Percentiles rank a stretch among this genome's conserved stretches.
Evolutionary conservation across 92 coral and sea anemone species (phyloP).

Genomic region (Heteractis magnifica): DNA sequence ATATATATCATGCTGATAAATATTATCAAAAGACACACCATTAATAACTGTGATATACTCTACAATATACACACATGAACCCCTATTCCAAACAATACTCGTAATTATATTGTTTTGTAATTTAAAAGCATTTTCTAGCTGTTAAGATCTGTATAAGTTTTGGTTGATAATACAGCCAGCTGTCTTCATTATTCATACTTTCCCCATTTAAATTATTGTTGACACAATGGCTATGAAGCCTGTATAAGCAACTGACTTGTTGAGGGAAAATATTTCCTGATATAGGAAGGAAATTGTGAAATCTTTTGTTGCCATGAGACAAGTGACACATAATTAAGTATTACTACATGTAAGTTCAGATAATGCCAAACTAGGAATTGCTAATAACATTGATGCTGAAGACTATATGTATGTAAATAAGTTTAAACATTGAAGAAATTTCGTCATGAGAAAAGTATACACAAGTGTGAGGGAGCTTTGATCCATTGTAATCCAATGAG

Average conservation of each 20-base stretch:
- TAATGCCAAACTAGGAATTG: neutral
- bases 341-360: neutral
- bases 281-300: neutral
- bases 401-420: too few relatives aligned
- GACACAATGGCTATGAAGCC: conserved; percentile 5
- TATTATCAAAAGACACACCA: too few relatives aligned
- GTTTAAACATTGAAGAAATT: too few relatives aligned
- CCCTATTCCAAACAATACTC: neutral
- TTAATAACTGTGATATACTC: too few relatives aligned
- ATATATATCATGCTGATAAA: too few relatives aligned
- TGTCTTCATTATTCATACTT: neutral
- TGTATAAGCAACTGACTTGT: neutral
- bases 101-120: neutral
- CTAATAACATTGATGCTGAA: too few relatives aligned
- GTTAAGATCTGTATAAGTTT: neutral
- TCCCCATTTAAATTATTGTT: neutral
- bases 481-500: too few relatives aligned
- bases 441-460: too few relatives aligned
- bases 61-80: too few relatives aligned
- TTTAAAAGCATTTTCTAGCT: neutral
- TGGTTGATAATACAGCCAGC: conserved; percentile 3
- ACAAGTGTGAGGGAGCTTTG: too few relatives aligned
- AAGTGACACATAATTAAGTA: neutral
- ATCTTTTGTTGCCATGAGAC: neutral
- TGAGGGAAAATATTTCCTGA: neutral